Evolutionary conservation across 1,140 invertebrate species (phyloP), one percentile per base, ranked within the genome.

Genomic region (Panagrolaimus sp.): DNA sequence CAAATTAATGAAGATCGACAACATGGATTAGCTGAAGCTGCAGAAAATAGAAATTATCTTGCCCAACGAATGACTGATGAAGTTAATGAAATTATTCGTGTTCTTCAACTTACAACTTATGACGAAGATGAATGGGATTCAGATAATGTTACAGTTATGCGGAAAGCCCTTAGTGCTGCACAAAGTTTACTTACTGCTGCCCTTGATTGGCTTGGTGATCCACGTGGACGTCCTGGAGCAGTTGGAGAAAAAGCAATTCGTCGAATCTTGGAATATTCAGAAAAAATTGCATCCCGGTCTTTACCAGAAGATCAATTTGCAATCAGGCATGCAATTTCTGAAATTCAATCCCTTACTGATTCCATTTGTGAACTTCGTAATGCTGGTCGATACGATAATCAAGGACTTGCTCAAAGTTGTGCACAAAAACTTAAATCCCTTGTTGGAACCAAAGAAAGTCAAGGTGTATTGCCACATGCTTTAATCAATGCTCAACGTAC

Each of bases 71-170:
- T 99, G 94, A 93, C 91, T 0, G 94, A 98, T 83, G 96, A 98
- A 84, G 90, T 99, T 71, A 94, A 96, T 83, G 95, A 99, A 87
- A 98, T 98, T 70, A 97, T 98, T 74, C 88, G 94, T 63, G 94
- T 98, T 10, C 87, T 98, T 4, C 95, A 98, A 85, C 84, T 99
- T 77, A 98, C 94, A 0, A 97, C 94, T 14, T 98, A 98, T 82
- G 94, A 98, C 82, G 96, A 98, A 84, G 95, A 98, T 78, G 93
- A 96, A 83, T 96, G 92, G 85, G 92, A 96, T 78, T 89, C 92
- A 70, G 94, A 96, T 85, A 93, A 95, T 83, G 86, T 96, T 24
- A 94, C 93, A 4, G 91, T 89, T 9, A 88, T 96, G 85, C 93
- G 93, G 76, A 93, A 93, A 77, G 88, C 92, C 7, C 77, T 81